Evolutionary conservation across 2,888 invertebrate genomes (phyloP).

Genomic region (Poecilobothrus nobilitatus): DNA sequence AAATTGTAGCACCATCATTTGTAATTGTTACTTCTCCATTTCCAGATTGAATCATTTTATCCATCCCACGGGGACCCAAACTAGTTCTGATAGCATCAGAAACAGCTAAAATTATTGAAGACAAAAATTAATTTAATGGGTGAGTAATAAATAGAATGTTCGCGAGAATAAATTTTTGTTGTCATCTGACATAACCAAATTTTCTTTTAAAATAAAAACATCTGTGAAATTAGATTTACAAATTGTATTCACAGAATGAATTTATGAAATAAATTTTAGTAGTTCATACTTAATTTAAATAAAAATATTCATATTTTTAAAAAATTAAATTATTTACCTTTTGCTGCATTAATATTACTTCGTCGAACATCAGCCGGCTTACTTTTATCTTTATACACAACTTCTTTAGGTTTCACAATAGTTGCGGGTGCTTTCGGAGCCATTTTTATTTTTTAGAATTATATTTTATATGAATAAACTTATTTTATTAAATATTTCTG

Average conservation of each 20-base stretch:
- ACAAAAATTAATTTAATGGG: background rate
- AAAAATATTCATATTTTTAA: background rate
- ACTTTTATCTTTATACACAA: slow-evolving; percentile 79
- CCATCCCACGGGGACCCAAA: slow-evolving; percentile 98
- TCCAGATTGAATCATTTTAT: slow-evolving; percentile 97
- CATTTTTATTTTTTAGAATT: slow-evolving; percentile 30
- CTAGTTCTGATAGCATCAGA: slow-evolving; percentile 98
- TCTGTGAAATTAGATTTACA: background rate
- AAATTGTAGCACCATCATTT: slow-evolving; percentile 98
- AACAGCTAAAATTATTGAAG: slow-evolving; percentile 63
- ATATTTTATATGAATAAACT: background rate
- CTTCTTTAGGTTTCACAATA: slow-evolving; percentile 37
- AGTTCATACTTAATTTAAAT: background rate
- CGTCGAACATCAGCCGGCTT: slow-evolving; percentile 90
- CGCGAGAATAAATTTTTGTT: background rate
- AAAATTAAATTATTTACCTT: slow-evolving; percentile 56
- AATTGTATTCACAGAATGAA: background rate
- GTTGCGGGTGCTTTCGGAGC: slow-evolving; percentile 37
- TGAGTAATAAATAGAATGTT: background rate
- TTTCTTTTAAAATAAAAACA: background rate
- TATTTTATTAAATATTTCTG: background rate
- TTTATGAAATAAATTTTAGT: background rate
- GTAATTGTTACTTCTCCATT: slow-evolving; percentile 99
- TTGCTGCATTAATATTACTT: slow-evolving; percentile 96
- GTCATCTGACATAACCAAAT: background rate